These are phyloP conservation scores for Torymus aiolomorphi DNA, from an alignment of 2,888 invertebrate species.

Conservation along the genomic window DNA sequence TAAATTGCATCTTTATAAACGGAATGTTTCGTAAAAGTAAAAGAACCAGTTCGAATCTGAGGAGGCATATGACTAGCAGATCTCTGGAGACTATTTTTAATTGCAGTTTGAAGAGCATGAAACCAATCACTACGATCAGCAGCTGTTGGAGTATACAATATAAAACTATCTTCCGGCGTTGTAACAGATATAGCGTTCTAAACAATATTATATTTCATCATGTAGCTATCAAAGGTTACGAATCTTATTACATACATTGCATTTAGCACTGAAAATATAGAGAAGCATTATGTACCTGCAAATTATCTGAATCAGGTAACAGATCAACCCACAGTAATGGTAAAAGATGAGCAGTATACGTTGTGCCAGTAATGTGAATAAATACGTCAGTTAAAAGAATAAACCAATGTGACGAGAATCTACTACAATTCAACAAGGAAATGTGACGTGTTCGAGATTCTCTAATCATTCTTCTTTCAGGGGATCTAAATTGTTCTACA, in stretches of 20 bases:
- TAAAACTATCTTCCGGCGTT: constrained; percentile 87
- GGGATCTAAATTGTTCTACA: constrained; percentile 80
- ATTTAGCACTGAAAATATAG: constrained; percentile 16
- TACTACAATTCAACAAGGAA: constrained; percentile 82
- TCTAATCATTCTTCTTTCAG: constrained; percentile 84
- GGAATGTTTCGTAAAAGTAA: constrained; percentile 84
- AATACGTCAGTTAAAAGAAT: constrained; percentile 89
- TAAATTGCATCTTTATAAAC: constrained; percentile 88
- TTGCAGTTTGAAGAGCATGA: constrained; percentile 84
- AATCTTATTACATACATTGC: too few relatives aligned
- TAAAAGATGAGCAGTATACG: constrained; percentile 82
- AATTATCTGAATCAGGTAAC: constrained; percentile 81
- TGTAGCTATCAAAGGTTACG: too few relatives aligned
- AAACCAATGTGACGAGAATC: constrained; percentile 88
- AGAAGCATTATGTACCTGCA: constrained; percentile 75
- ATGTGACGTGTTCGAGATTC: constrained; percentile 86
- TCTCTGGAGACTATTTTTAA: constrained; percentile 82
- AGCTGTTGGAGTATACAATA: constrained; percentile 81
- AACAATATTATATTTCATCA: constrained; percentile 34
- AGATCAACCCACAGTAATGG: constrained; percentile 89
- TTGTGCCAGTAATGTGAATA: constrained; percentile 84
- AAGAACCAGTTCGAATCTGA: constrained; percentile 83
- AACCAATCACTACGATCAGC: constrained; percentile 89
- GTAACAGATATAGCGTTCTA: constrained; percentile 82
- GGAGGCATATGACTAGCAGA: constrained; percentile 82